Conservation (phyloP, 2,797 vertebrate genomes). For the Monodelphis domestica region DNA sequence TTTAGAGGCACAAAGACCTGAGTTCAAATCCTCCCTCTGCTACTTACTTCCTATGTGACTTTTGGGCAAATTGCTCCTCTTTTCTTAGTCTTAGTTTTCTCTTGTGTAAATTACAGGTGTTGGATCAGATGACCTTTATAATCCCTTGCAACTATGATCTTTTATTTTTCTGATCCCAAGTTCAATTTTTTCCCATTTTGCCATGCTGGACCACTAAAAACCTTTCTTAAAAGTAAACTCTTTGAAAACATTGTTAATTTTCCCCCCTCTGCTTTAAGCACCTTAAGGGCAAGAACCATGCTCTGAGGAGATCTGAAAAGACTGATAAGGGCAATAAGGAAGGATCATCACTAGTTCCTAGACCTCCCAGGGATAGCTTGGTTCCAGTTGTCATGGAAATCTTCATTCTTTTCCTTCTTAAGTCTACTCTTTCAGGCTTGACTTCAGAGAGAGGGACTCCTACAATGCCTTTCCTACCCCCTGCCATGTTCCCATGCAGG, state of each 20-base stretch:
- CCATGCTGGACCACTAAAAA: slow-evolving; percentile 35
- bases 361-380: not conserved
- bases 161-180: not conserved
- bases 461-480: not conserved
- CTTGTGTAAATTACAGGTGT: not conserved
- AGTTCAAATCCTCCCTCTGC: not conserved
- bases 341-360: not conserved
- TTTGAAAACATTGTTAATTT: not conserved
- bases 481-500: not conserved
- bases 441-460: not conserved
- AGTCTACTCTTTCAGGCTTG: not conserved
- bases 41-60: not conserved
- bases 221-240: slow-evolving; percentile 5
- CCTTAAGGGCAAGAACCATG: not conserved
- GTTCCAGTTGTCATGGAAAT: not conserved
- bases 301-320: not conserved
- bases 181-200: not conserved
- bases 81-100: not conserved
- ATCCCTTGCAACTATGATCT: not conserved
- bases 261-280: not conserved
- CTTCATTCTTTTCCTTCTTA: not conserved
- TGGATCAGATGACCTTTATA: not conserved
- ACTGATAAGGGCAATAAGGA: not conserved
- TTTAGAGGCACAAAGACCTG: not conserved
- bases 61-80: not conserved